Evolutionary conservation across 2,888 invertebrate genomes (phyloP).

Genomic region (Drosophila demipolita): DNA sequence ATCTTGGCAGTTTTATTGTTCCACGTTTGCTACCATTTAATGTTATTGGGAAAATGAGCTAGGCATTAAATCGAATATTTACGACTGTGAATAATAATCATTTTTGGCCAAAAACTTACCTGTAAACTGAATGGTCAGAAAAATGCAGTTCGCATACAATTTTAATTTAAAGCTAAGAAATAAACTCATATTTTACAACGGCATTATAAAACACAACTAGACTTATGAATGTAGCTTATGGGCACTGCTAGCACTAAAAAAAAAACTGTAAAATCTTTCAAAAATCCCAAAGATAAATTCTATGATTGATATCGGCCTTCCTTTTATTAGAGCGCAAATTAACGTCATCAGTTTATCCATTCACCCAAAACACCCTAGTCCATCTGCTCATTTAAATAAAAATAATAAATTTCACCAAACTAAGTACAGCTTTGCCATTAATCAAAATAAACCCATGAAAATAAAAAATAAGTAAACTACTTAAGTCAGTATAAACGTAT

Average conservation of each 20-base stretch:
- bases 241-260: no score
- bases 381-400: background rate
- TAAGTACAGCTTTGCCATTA: background rate
- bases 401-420: background rate
- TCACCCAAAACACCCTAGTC: background rate
- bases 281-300: background rate
- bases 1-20: conserved; percentile 73
- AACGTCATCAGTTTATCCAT: background rate
- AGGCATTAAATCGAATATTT: conserved; percentile 2
- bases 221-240: no score
- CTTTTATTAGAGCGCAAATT: background rate
- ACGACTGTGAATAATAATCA: background rate
- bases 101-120: background rate
- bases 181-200: background rate
- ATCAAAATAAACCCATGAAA: background rate
- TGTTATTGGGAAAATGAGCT: conserved; percentile 9
- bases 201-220: background rate
- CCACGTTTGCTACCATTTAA: conserved; percentile 37
- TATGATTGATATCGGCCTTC: background rate
- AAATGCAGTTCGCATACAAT: background rate
- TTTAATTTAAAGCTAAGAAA: background rate
- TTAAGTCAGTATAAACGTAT: background rate
- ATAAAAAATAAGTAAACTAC: background rate
- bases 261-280: no score
- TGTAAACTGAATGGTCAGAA: background rate